Base-by-base conservation (phyloP, 2,113 vertebrate species). In the Ploceus nigricollis region DNA sequence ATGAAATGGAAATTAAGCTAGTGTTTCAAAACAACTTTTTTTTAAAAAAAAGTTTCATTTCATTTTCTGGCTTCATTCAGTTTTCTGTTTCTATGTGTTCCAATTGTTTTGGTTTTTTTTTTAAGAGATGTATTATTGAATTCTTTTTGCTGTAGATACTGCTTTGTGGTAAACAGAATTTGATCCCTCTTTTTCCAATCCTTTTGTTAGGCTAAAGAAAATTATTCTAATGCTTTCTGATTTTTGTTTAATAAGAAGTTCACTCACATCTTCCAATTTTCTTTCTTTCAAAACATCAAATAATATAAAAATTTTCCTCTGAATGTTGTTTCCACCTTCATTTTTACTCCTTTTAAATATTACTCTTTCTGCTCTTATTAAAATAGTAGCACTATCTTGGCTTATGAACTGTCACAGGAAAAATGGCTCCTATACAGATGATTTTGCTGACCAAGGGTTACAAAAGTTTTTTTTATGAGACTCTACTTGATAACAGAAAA, bases 61-160 rank as follows among this genome's bases (percentile, higher is more conserved):
- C 9, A 77, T 94, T 91, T 91, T 86, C 71, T 90, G 75, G 51
- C 75, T 90, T 86, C 18, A 17, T 51, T 56, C 63, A 73, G 15
- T 77, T 89, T 94, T 78, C 56, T 91, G 24, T 82, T 91, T 87
- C 71, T 70, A 25, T 90, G 53, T 72, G n/a, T 69, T 90, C 76
- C 75, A 94, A 37, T 25, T 84, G 28, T 17, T 27, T 40, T 30
- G n/a, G n/a, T 5, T 33, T 47, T 35, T 6, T 54, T 70, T 37
- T 31, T 1, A 13, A 82, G 57, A 79, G 5, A 53, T 50, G 53
- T 71, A 81, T 90, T 94, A 77, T 44, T 92, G 51, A 18, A 70
- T 88, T 89, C 57, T 81, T 95, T 96, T 57, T 88, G 63, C 56
- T 83, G 37, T 86, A 92, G 88, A 93, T 86, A 70, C 22, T 82